Percentiles rank a stretch among this genome's conserved stretches.
Evolutionary conservation across 1,140 invertebrate genomes (phyloP).

Genomic region (Drosophila leontia): DNA sequence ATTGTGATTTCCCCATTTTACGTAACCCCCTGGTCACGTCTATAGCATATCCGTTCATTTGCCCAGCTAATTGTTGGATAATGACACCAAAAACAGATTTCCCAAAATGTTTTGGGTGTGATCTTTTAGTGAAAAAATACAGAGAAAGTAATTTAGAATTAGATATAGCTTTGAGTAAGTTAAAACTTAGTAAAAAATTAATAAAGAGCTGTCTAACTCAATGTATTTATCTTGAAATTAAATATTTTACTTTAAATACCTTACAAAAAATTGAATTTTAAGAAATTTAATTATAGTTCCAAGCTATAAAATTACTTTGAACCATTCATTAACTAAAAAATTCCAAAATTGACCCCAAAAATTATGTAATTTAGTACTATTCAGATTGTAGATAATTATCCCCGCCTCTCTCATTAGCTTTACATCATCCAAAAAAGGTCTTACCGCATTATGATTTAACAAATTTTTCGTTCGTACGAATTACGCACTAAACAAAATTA

Average conservation of each 20-base stretch:
- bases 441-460: slow-evolving; percentile 44
- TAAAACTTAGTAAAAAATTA: too few species aligned
- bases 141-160: not conserved
- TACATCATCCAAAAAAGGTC: slow-evolving; percentile 30
- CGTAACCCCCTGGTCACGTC: slow-evolving; percentile 46
- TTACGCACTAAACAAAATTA: slow-evolving; percentile 45
- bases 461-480: slow-evolving; percentile 30
- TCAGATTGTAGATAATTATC: not conserved
- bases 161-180: too few species aligned
- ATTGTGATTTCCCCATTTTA: slow-evolving; percentile 56
- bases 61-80: slow-evolving; percentile 55
- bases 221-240: not conserved
- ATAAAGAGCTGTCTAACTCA: too few species aligned
- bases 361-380: not conserved
- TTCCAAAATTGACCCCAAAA: not conserved
- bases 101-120: slow-evolving; percentile 2
- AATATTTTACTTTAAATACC: not conserved
- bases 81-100: slow-evolving; percentile 33
- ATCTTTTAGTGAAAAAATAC: not conserved
- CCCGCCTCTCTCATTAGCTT: slow-evolving; percentile 5
- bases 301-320: not conserved
- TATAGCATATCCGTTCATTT: slow-evolving; percentile 52
- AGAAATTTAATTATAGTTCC: not conserved
- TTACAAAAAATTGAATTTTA: too few species aligned
- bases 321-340: not conserved